Percentiles rank a stretch among this genome's conserved stretches.
Conservation (phyloP, 2,888 invertebrate species). For the Coronaproctus castanopsis region DNA sequence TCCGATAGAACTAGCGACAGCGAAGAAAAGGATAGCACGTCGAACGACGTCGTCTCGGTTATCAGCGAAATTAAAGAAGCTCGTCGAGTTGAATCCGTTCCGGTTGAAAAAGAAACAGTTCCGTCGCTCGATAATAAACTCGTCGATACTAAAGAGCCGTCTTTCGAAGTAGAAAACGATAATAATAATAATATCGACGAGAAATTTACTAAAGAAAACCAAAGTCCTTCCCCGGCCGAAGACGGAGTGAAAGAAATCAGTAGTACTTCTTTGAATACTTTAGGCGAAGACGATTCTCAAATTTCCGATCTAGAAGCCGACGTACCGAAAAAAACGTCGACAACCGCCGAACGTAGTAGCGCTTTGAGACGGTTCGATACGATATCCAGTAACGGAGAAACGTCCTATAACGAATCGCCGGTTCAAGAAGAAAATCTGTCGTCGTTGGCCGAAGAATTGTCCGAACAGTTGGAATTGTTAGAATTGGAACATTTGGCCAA, state of each 20-base stretch:
- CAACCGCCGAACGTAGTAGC: background rate
- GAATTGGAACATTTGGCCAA: background rate
- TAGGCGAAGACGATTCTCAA: conserved; percentile 10
- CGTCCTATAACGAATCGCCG: conserved; percentile 8
- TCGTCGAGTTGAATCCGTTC: background rate
- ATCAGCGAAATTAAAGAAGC: background rate
- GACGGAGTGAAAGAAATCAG: conserved; percentile 9
- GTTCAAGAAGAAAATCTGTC: conserved; percentile 9
- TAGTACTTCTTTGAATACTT: conserved; percentile 9
- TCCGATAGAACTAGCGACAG: conserved; percentile 3
- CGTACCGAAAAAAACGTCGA: background rate
- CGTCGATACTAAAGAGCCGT: background rate
- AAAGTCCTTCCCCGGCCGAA: background rate
- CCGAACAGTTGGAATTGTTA: background rate
- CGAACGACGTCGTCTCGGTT: conserved; percentile 8
- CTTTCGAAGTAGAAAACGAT: background rate
- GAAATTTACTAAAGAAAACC: background rate
- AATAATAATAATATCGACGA: no score
- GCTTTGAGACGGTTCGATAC: conserved; percentile 10
- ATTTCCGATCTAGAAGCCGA: conserved; percentile 9
- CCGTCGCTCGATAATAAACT: background rate
- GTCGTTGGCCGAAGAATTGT: conserved; percentile 1
- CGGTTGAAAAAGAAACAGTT: background rate
- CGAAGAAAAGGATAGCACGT: conserved; percentile 8
- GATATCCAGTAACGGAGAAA: conserved; percentile 12